phyloP scores from a whole-genome alignment of 2,797 vertebrate genomes.

The Mastacembelus armatus region DNA sequence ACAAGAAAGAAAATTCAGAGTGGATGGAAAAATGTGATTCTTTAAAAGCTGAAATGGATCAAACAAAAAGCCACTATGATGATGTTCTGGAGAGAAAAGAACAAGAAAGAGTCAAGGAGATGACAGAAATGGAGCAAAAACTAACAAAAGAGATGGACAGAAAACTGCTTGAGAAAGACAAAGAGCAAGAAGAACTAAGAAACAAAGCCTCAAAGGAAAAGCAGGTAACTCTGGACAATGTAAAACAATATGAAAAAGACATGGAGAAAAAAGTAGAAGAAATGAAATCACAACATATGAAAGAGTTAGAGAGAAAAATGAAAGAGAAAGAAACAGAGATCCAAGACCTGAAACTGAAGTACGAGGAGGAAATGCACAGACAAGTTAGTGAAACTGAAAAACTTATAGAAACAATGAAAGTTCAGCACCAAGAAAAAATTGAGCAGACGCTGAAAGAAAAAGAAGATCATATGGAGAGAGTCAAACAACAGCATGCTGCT shows the following conservation, averaged over 20 bases:
- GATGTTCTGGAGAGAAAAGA: slow-evolving; percentile 45
- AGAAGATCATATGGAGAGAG: slow-evolving; percentile 8
- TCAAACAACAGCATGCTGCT: slow-evolving; percentile 20
- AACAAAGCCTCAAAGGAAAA: slow-evolving; percentile 51
- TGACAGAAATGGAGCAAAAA: slow-evolving; percentile 40
- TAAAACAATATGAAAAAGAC: slow-evolving; percentile 46
- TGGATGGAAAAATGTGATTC: slow-evolving; percentile 40
- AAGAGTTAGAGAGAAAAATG: slow-evolving; percentile 33
- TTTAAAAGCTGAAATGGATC: slow-evolving; percentile 48
- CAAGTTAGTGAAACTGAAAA: slow-evolving; percentile 48
- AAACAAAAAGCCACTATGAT: slow-evolving; percentile 45
- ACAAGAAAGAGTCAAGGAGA: slow-evolving; percentile 21
- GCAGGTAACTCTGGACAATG: slow-evolving; percentile 23
- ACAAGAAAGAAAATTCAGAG: slow-evolving; percentile 53
- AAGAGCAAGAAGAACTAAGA: slow-evolving; percentile 39
- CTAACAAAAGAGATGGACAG: slow-evolving; percentile 45
- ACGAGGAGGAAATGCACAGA: slow-evolving; percentile 49
- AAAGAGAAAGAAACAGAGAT: slow-evolving; percentile 51
- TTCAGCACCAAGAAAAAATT: slow-evolving; percentile 49
- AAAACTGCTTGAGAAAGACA: slow-evolving; percentile 58
- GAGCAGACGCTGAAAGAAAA: slow-evolving; percentile 52
- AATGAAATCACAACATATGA: slow-evolving; percentile 30
- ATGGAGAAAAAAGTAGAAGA: slow-evolving; percentile 48
- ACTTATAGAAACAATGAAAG: slow-evolving; percentile 29
- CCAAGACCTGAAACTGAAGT: slow-evolving; percentile 37